Evolutionary conservation across 2,113 vertebrate species (phyloP).

Genomic region (Turnix velox): DNA sequence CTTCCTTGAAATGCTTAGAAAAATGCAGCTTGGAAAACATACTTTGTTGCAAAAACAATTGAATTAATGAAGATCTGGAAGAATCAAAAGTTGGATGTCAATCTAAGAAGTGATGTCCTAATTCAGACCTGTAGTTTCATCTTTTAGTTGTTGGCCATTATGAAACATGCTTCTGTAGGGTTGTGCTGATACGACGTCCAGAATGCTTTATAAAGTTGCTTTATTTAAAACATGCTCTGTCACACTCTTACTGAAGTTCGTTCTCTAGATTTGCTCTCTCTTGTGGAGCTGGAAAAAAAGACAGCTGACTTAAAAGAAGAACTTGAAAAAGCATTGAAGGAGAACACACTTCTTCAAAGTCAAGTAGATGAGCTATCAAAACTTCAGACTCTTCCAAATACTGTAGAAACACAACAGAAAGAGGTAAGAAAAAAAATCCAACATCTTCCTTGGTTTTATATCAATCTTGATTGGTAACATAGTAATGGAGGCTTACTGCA

Average conservation of each 20-base stretch:
- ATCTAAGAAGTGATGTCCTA: not conserved
- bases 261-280: constrained; percentile 50
- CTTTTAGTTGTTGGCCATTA: not conserved
- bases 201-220: not conserved
- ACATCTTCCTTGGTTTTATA: not conserved
- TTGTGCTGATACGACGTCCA: not conserved
- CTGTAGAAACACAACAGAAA: constrained; percentile 70
- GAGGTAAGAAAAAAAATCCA: constrained; percentile 59
- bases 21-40: accelerated
- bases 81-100: not conserved
- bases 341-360: constrained; percentile 64
- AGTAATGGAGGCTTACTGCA: not conserved
- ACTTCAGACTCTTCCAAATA: constrained; percentile 40
- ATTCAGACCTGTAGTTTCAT: not conserved
- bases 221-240: not conserved
- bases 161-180: not conserved
- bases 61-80: not conserved
- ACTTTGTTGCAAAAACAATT: not conserved
- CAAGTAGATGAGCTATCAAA: constrained; percentile 65
- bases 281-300: constrained; percentile 75
- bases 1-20: not conserved
- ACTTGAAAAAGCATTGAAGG: constrained; percentile 67
- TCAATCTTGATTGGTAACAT: not conserved
- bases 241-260: not conserved
- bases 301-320: constrained; percentile 71